Conservation (phyloP, 2,113 vertebrate species). For the Campylomormyrus tamandua region DNA sequence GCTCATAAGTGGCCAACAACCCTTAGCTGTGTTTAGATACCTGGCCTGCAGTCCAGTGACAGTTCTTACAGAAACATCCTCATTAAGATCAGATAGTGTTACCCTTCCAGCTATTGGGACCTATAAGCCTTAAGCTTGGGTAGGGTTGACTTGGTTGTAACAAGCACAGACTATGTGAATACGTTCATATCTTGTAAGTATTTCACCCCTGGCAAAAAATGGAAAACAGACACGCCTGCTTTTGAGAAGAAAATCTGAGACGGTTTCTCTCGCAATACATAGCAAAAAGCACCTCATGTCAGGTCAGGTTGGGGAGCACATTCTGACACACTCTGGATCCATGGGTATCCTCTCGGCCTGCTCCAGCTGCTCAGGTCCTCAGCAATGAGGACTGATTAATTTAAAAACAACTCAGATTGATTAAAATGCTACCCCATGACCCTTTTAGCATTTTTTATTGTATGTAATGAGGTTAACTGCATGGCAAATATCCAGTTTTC, state of each 20-base stretch:
- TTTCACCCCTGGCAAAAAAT: not conserved
- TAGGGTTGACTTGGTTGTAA: not conserved
- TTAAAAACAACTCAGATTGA: not conserved
- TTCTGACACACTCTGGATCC: too few species aligned
- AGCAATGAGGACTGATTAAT: not conserved
- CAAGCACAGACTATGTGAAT: not conserved
- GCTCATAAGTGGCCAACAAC: not conserved
- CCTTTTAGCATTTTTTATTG: not conserved
- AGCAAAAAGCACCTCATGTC: not conserved
- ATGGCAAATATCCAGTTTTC: not conserved
- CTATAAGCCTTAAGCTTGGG: not conserved
- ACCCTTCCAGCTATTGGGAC: not conserved
- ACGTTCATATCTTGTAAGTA: not conserved
- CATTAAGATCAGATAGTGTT: not conserved
- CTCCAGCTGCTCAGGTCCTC: too few species aligned
- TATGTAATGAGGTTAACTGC: not conserved
- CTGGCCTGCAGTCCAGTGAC: too few species aligned
- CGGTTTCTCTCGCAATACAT: not conserved
- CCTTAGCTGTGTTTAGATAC: too few species aligned
- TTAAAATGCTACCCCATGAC: not conserved
- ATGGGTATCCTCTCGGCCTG: too few species aligned
- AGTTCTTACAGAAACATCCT: too few species aligned
- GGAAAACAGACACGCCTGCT: not conserved
- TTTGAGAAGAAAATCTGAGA: not conserved
- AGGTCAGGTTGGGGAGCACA: too few species aligned